Base-by-base conservation (phyloP, 2,113 vertebrate species). In the Datnioides undecimradiatus region DNA sequence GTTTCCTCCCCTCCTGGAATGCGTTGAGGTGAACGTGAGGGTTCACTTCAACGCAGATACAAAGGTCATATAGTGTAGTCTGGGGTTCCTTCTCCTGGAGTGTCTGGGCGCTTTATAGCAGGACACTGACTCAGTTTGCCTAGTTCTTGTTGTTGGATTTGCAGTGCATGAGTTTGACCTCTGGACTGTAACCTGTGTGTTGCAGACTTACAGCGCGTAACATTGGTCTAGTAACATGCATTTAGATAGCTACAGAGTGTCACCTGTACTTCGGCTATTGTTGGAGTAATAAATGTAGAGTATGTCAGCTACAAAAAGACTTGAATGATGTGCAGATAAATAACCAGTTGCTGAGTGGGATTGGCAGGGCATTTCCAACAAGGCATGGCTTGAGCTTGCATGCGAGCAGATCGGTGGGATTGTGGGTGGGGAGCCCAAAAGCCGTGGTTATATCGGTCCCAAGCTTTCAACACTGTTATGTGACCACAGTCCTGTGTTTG, bases 341-440 rank as follows among this genome's bases (percentile, higher is more conserved):
- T 41, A 63, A 79, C 8, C 33, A 77, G 79, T 83, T 79, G 74
- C 29, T 79, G 64, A 77, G 66, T 74, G 70, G 75, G 67, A 79
- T 74, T 74, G 54, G 38, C 31, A 34, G 70, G 62, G 64, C 51
- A 36, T 79, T 86, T 90, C 54, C 75, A 85, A 68, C 58, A 12
- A 80, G 81, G 85, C 86, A 91, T 91, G 90, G 77, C 89, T 89
- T 89, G 52, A 76, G 77, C 38, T 86, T 79, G 91, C 88, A 89
- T 91, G 85, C 55, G 40, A 92, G 69, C 69, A 82, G 70, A 83
- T 76, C 36, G 69, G 79, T 86, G 75, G 85, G 76, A 86, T 78
- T 90, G 74, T 46, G 58, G 33, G 41, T 1, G 41, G 45, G 74
- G 69, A 73, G 72, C 77, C 82, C 66, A 76, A 82, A 86, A 70